phyloP scores from a whole-genome alignment of 2,113 vertebrate genomes.

The Isurus oxyrinchus region DNA sequence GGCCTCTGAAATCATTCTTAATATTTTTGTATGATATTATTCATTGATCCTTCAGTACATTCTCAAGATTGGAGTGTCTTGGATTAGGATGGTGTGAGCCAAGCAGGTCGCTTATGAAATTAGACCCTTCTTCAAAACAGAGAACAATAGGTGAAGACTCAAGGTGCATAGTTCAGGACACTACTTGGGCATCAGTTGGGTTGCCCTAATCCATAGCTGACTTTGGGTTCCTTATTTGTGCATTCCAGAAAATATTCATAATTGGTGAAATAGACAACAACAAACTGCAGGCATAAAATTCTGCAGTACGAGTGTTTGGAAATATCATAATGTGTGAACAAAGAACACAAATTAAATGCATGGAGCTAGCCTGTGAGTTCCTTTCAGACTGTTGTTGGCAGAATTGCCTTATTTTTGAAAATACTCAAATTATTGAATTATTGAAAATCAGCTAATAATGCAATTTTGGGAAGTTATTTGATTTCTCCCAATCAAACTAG shows the following conservation, averaged over 20 bases:
- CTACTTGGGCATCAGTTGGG: neutral
- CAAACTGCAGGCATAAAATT: neutral
- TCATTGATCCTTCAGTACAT: neutral
- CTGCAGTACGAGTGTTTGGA: neutral
- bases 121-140: neutral
- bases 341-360: neutral
- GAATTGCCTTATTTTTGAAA: neutral
- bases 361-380: neutral
- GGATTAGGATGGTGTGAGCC: neutral
- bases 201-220: neutral
- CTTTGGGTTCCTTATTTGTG: neutral
- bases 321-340: no score
- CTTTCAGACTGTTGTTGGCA: neutral
- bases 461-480: neutral
- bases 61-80: neutral
- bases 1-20: neutral
- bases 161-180: neutral
- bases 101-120: neutral
- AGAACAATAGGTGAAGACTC: neutral
- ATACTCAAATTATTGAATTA: neutral
- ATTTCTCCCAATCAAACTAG: no score
- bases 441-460: neutral
- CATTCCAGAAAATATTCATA: neutral
- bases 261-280: neutral
- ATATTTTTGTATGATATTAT: neutral